A percentile compares a stretch with the other conserved stretches of the same genome.
Evolutionary conservation across 2,888 invertebrate species (phyloP).

Genomic region (Epinotia demarniana): DNA sequence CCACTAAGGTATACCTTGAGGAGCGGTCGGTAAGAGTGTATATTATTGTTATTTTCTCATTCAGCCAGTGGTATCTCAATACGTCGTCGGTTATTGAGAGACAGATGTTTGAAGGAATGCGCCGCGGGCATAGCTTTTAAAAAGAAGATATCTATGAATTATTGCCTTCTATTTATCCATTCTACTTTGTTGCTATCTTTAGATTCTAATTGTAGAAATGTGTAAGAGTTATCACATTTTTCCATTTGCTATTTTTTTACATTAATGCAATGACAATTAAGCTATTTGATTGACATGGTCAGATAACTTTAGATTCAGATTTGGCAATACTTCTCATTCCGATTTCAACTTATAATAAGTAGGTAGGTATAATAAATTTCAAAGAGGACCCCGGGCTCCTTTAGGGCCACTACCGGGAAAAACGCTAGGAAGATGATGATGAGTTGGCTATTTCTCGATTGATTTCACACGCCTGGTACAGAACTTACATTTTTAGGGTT

Average conservation of each 20-base stretch:
- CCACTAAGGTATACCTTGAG: conserved; percentile 33
- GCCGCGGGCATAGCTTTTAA: conserved; percentile 57
- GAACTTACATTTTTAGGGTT: background rate
- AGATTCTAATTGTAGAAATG: conserved; percentile 53
- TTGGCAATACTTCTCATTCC: background rate
- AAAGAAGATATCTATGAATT: conserved; percentile 43
- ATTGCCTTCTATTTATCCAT: conserved; percentile 42
- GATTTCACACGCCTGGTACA: background rate
- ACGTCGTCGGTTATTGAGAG: conserved; percentile 67
- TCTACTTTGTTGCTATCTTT: conserved; percentile 41
- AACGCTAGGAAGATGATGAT: too few relatives aligned
- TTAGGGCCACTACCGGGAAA: too few relatives aligned
- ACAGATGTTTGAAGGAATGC: conserved; percentile 57
- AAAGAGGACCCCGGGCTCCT: too few relatives aligned
- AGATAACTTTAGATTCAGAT: conserved; percentile 4
- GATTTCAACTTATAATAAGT: background rate
- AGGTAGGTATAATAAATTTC: too few relatives aligned
- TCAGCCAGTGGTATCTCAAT: conserved; percentile 59
- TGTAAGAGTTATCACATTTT: conserved; percentile 35
- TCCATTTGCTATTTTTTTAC: conserved; percentile 26
- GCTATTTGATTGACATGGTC: conserved; percentile 2
- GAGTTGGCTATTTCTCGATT: background rate
- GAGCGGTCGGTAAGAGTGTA: conserved; percentile 29
- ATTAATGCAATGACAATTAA: conserved; percentile 10
- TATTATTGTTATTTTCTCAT: conserved; percentile 43